A percentile compares a stretch with the other conserved stretches of the same genome.
Evolutionary conservation across 2,113 vertebrate genomes (phyloP).

Genomic region (Sylvietta virens): DNA sequence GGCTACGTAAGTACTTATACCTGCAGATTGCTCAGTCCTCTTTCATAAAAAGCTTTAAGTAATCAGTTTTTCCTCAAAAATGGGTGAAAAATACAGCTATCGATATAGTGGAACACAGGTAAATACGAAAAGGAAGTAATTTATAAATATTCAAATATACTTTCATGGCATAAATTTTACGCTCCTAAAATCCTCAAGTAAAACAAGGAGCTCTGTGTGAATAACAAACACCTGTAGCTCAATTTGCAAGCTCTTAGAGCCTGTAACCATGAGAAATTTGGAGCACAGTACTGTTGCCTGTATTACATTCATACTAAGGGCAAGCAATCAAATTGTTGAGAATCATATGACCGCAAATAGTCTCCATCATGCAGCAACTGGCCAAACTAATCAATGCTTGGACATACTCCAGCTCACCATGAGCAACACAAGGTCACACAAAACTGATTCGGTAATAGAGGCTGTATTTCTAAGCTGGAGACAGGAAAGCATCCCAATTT

Average conservation of each 20-base stretch:
- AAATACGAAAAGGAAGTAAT: background rate
- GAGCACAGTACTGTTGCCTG: background rate
- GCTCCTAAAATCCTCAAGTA: background rate
- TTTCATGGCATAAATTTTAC: background rate
- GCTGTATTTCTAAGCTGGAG: background rate
- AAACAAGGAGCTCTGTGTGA: background rate
- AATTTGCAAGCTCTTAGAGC: background rate
- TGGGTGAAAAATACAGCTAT: background rate
- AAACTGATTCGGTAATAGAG: background rate
- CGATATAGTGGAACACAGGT: background rate
- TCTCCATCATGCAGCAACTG: slow-evolving; percentile 24
- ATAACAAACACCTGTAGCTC: background rate
- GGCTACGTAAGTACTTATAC: background rate
- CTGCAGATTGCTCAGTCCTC: background rate
- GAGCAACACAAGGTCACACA: slow-evolving; percentile 39
- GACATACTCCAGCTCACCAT: slow-evolving; percentile 18
- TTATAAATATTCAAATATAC: background rate
- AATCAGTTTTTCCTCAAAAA: background rate
- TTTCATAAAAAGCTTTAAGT: background rate
- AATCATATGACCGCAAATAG: slow-evolving; percentile 10
- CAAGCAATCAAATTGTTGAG: slow-evolving; percentile 24
- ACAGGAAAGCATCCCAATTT: background rate
- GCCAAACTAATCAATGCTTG: slow-evolving; percentile 41
- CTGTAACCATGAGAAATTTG: background rate
- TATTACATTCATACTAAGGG: background rate